Percentiles rank a stretch among this genome's conserved stretches.
Conservation (phyloP, 2,113 vertebrate genomes). For the Tretioscincus oriximinensis region DNA sequence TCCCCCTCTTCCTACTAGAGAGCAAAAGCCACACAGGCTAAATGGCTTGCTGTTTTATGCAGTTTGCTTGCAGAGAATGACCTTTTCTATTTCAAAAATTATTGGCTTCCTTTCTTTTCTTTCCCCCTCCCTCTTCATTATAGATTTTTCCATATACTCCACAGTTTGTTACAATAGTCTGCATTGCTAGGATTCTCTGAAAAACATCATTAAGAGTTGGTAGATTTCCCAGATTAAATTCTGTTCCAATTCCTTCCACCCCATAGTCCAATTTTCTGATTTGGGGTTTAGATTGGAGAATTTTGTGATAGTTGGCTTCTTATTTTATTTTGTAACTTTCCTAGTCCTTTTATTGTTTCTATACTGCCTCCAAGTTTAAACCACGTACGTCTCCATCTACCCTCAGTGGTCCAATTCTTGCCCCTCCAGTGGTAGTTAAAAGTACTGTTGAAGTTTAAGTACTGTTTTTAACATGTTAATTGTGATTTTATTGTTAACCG, state of each 20-base stretch:
- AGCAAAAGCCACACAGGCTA: conserved; percentile 28
- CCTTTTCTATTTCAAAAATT: conserved; percentile 14
- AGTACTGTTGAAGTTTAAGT: no score
- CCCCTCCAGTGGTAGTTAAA: no score
- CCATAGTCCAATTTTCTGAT: neutral
- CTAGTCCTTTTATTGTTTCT: neutral
- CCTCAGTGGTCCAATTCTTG: no score
- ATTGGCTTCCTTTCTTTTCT: neutral
- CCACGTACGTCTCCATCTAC: no score
- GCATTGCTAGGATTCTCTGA: neutral
- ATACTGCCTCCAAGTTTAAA: neutral
- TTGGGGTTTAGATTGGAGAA: neutral
- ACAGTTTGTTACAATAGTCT: neutral
- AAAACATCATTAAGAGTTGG: neutral
- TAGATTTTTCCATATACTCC: neutral
- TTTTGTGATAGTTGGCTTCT: neutral
- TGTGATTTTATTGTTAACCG: no score
- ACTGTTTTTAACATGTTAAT: no score
- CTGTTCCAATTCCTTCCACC: neutral
- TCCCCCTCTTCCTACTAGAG: conserved; percentile 1
- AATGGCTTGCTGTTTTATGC: neutral
- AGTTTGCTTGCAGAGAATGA: neutral
- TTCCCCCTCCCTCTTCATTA: neutral
- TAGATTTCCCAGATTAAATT: neutral
- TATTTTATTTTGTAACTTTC: neutral